phyloP scores from a whole-genome alignment of 2,888 invertebrate species.

The Leptinotarsa tumamoca region DNA sequence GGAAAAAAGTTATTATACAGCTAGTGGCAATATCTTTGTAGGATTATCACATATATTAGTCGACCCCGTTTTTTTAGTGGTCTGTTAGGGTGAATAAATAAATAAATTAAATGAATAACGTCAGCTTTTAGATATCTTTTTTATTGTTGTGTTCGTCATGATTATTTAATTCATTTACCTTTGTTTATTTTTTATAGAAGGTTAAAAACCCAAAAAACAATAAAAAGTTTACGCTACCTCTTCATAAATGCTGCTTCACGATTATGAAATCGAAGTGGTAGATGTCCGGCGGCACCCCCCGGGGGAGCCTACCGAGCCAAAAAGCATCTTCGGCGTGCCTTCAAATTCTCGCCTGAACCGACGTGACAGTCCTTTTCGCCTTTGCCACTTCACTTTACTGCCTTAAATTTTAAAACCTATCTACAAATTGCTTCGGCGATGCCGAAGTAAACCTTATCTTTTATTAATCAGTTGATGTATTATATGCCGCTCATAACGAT shows the following conservation, averaged over 20 bases:
- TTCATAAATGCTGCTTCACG: background rate
- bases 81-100: too few relatives aligned
- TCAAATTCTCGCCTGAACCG: slow-evolving; percentile 53
- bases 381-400: slow-evolving; percentile 50
- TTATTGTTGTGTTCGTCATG: too few relatives aligned
- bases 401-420: slow-evolving; percentile 62
- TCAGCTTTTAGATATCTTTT: too few relatives aligned
- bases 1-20: too few relatives aligned
- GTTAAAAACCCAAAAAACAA: too few relatives aligned
- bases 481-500: slow-evolving; percentile 36
- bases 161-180: too few relatives aligned
- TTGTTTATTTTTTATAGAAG: too few relatives aligned
- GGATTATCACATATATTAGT: too few relatives aligned
- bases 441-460: slow-evolving; percentile 53
- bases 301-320: slow-evolving; percentile 40
- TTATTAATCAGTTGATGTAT: slow-evolving; percentile 49
- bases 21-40: too few relatives aligned
- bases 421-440: slow-evolving; percentile 58
- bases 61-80: too few relatives aligned
- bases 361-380: slow-evolving; percentile 60
- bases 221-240: background rate
- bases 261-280: slow-evolving; percentile 16
- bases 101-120: too few relatives aligned
- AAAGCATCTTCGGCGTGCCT: slow-evolving; percentile 45
- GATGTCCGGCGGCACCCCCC: slow-evolving; percentile 36